Evolutionary conservation across 2,797 vertebrate genomes (phyloP), one percentile per base, ranked within the genome.

Genomic region (Caiman crocodilus): DNA sequence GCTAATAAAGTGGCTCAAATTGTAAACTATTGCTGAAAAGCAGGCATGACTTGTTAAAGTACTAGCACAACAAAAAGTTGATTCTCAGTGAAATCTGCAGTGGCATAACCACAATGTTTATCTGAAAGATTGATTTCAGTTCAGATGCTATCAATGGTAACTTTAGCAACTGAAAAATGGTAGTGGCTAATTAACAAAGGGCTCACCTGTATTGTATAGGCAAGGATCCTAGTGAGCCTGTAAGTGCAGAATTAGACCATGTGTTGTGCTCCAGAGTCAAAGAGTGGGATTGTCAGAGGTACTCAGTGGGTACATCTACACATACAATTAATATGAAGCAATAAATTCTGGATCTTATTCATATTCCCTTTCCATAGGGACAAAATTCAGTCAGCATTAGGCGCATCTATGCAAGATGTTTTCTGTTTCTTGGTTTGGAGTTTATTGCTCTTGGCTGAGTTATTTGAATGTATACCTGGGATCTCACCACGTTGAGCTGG

Each of bases 1-100:
- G 71, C 71, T 85, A 64, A 73, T 25, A 60, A 82, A 80, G 28
- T 32, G 7, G 3, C 91, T 94, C 80, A 32, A 92, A 90, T 42
- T 56, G 0, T 63, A 76, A 85, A 28, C 84, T 58, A 28, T 26
- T 1, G 0, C 67, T 69, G 28, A 17, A 67, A 64, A 91, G 76
- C 60, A 94, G 50, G 14, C 58, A 18, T 15, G 35, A 7, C 14
- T 90, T 87, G 60, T 76, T 79, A 59, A 75, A 26, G 56, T 57
- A 42, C 26, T 32, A 81, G 84, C 90, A 23, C 17, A 17, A 26
- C 65, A 78, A 80, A 79, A 30, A 89, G 56, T 3, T 58, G 28
- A 13, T 86, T 85, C 20, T 82, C 23, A 28, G 69, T 65, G 58
- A 90, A 83, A 32, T 71, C 76, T 91, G 20, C 26, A 86, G 50